Base-by-base conservation (phyloP, 2,888 invertebrate species). In the Cosmia trapezina region DNA sequence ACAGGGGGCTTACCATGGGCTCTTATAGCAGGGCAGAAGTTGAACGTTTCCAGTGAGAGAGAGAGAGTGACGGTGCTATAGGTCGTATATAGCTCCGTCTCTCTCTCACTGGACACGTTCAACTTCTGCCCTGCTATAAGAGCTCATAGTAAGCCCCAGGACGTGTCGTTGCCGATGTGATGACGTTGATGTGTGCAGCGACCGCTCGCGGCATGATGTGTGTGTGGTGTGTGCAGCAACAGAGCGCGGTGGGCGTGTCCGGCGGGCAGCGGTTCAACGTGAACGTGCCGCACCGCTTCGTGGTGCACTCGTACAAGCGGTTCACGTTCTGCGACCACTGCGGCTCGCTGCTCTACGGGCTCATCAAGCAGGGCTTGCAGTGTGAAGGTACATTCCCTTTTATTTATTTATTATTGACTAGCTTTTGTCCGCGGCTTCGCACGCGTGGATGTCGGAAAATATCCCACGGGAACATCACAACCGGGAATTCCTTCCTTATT, bases 291-390 rank as follows among this genome's bases (percentile, higher is more conserved):
- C 99, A 99, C 96, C 98, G 99, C 82, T 99, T 98, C 95, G 97
- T 98, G 89, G 98, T 99, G 90, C 99, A 99, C 97, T 99, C 97
- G 88, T 99, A 99, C 97, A 99, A 99, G 96, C 97, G 99, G 86
- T 99, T 99, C 95, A 99, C 99, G 47, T 99, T 99, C 97, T 99
- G 99, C 97, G 99, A 99, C 96, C 99, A 99, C 95, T 99, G 99
- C 96, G 99, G 99, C 86, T 99, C 99, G 79, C 97, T 99, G 93
- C 97, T 99, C 80, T 99, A 99, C 94, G 99, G 99, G 43, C 97
- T 99, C 89, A 98, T 99, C 93, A 98, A 98, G 94, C 99, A 99
- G 96, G 99, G 99, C 70, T 97, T 99, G 88, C 99, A 99, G 95
- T 99, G 99, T 94, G 98, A 98, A 97, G 98, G 98, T 98, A 9